These are phyloP conservation scores for Pseudopodoces humilis DNA, from an alignment of 2,113 vertebrate genomes.

Conservation along the genomic window DNA sequence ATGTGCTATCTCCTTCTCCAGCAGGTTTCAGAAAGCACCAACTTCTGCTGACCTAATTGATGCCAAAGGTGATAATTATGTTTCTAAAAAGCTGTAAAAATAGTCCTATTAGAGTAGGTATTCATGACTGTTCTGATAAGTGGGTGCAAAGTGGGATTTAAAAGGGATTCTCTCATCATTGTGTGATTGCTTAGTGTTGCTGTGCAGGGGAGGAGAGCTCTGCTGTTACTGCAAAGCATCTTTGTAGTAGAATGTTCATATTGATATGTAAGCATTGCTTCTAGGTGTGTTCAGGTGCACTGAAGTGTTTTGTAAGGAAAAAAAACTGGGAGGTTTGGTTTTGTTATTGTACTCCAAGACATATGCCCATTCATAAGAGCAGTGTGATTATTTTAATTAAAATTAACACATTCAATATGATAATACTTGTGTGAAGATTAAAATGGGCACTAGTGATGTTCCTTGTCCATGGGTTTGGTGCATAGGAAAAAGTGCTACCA, in stretches of 20 bases:
- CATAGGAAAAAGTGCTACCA: background rate
- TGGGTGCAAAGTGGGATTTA: constrained; percentile 28
- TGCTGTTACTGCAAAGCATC: background rate
- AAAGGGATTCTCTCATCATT: background rate
- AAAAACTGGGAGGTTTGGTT: accelerated
- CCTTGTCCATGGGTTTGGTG: background rate
- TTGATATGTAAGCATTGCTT: background rate
- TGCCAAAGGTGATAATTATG: background rate
- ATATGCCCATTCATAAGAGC: accelerated
- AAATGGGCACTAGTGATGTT: background rate
- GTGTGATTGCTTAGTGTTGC: background rate
- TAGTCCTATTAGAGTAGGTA: background rate
- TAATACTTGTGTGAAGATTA: background rate
- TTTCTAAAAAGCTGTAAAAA: background rate
- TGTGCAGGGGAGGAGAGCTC: background rate
- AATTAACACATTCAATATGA: background rate
- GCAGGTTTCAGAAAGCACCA: background rate
- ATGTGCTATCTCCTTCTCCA: background rate
- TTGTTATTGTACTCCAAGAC: background rate
- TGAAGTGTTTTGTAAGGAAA: background rate
- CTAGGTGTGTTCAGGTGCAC: background rate
- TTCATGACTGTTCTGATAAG: background rate
- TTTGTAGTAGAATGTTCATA: background rate
- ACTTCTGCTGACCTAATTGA: background rate
- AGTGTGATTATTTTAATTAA: background rate